These are phyloP conservation scores for Notolepis coatsorum DNA, from an alignment of 2,797 vertebrate genomes.

Conservation along the genomic window DNA sequence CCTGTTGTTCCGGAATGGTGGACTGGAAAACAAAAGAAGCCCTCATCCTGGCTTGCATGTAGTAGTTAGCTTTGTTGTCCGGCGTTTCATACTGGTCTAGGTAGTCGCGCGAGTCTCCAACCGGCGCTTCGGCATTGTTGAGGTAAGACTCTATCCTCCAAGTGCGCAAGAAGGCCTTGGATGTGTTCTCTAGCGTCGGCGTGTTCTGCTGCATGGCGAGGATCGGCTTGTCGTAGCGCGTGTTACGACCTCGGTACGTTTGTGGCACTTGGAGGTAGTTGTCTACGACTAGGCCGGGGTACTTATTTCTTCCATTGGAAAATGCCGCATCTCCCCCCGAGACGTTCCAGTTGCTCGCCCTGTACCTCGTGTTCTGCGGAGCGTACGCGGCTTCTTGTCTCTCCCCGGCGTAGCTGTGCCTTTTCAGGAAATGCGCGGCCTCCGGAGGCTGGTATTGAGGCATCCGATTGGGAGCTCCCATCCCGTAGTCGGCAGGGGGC, in stretches of 20 bases:
- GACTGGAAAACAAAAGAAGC: slow-evolving; percentile 89
- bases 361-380: slow-evolving; percentile 68
- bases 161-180: slow-evolving; percentile 90
- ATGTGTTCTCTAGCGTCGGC: slow-evolving; percentile 89
- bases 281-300: slow-evolving; percentile 74
- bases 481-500: slow-evolving; percentile 74
- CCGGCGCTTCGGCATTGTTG: slow-evolving; percentile 83
- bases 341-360: slow-evolving; percentile 86
- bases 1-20: slow-evolving; percentile 88
- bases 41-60: slow-evolving; percentile 85
- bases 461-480: slow-evolving; percentile 73
- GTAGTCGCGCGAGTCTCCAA: slow-evolving; percentile 78
- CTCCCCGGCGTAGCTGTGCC: slow-evolving; percentile 97
- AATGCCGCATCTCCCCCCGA: slow-evolving; percentile 81
- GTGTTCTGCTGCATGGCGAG: slow-evolving; percentile 88
- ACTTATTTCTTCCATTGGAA: slow-evolving; percentile 66
- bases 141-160: slow-evolving; percentile 95
- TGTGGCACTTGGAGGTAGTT: slow-evolving; percentile 76
- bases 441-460: slow-evolving; percentile 80
- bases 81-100: slow-evolving; percentile 81
- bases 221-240: slow-evolving; percentile 86
- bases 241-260: slow-evolving; percentile 81
- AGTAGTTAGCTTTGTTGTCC: slow-evolving; percentile 79
- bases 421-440: slow-evolving; percentile 85
- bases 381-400: slow-evolving; percentile 82